Conservation (phyloP, 2,888 invertebrate genomes). For the Limnephilus marmoratus region DNA sequence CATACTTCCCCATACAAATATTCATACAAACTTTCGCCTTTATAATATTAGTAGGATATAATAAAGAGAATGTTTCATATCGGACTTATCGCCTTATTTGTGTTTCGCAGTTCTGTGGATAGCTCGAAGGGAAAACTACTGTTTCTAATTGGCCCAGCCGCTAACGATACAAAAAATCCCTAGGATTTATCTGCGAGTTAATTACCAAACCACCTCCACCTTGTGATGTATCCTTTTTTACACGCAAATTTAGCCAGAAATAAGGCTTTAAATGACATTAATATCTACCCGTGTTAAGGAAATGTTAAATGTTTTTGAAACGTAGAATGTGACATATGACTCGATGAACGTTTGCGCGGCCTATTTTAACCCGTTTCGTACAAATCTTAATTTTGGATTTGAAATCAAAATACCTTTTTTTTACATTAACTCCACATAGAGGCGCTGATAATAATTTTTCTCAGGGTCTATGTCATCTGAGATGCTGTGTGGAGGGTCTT, state of each 20-base stretch:
- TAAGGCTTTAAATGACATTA: background rate
- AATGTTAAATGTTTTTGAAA: background rate
- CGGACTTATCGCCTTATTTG: background rate
- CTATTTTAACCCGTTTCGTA: too few relatives aligned
- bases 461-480: too few relatives aligned
- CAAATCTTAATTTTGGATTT: too few relatives aligned
- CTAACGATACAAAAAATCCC: conserved; percentile 47
- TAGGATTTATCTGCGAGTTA: conserved; percentile 19
- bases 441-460: too few relatives aligned
- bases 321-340: background rate
- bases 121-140: conserved; percentile 35
- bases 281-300: background rate
- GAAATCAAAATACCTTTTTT: too few relatives aligned
- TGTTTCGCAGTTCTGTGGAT: background rate
- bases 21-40: too few relatives aligned
- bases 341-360: too few relatives aligned
- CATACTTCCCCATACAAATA: too few relatives aligned
- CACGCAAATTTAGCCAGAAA: background rate
- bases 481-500: too few relatives aligned
- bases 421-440: too few relatives aligned
- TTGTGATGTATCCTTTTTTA: conserved; percentile 7
- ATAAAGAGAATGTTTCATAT: too few relatives aligned
- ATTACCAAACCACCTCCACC: conserved; percentile 6
- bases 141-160: conserved; percentile 41
- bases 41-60: too few relatives aligned